Conservation (phyloP, 2,797 vertebrate species). For the Sebastes hubbsi region DNA sequence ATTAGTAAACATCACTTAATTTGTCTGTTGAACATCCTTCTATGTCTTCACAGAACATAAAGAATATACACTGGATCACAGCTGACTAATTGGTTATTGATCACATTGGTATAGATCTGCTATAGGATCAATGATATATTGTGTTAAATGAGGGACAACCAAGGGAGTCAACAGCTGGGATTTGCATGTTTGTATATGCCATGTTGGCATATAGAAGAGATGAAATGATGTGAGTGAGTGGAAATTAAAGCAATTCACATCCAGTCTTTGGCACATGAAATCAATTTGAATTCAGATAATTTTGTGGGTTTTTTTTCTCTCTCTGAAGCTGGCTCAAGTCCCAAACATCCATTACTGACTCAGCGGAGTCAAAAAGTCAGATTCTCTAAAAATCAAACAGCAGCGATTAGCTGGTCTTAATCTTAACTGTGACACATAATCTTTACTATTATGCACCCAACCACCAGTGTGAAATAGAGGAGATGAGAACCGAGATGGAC, state of each 20-base stretch:
- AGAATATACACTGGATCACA: not conserved
- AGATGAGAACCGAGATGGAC: conserved; percentile 97
- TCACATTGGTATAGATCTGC: conserved; percentile 30
- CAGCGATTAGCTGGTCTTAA: not conserved
- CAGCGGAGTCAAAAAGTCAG: conserved; percentile 6
- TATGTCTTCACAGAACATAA: not conserved
- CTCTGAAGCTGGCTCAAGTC: not conserved
- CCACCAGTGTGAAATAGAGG: conserved; percentile 92
- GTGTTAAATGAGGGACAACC: conserved; percentile 9
- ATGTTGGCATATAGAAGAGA: not conserved
- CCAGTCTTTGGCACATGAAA: not conserved
- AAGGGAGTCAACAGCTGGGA: not conserved
- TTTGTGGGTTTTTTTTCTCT: not conserved
- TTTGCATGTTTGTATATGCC: not conserved
- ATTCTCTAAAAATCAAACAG: not conserved
- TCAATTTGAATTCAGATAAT: not conserved
- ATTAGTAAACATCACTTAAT: not conserved
- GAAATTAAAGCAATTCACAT: not conserved
- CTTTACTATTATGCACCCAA: not conserved
- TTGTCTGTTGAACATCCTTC: conserved; percentile 13
- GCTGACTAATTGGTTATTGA: conserved; percentile 49
- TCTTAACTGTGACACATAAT: not conserved
- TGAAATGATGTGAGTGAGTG: not conserved
- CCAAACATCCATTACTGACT: conserved; percentile 3
- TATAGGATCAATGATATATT: conserved; percentile 32